These are phyloP conservation scores for Polylopha cassiicola DNA, from an alignment of 2,888 invertebrate genomes.

Conservation along the genomic window DNA sequence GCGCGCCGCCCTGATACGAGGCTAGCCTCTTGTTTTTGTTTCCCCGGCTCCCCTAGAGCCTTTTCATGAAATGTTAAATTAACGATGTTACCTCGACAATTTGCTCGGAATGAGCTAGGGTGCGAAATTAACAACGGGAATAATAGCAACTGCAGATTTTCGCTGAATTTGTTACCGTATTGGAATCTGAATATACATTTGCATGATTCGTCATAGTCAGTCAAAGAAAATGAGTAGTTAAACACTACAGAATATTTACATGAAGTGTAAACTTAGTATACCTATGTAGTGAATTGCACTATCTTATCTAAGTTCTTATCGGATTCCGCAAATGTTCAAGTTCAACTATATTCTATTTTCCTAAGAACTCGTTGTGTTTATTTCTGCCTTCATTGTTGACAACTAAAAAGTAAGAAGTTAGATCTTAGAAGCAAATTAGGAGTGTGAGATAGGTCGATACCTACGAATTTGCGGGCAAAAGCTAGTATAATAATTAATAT, in stretches of 20 bases:
- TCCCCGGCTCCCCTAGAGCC: constrained; percentile 33
- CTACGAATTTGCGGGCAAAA: no score
- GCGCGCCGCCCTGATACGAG: constrained; percentile 40
- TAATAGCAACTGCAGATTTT: no score
- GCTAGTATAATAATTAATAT: no score
- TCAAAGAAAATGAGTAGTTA: no score
- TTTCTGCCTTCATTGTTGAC: constrained; percentile 10
- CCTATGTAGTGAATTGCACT: constrained; percentile 4
- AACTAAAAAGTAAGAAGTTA: no score
- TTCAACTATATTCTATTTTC: no score
- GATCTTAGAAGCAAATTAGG: no score
- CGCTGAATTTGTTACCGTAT: no score
- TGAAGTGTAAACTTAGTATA: constrained; percentile 2
- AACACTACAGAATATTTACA: no score
- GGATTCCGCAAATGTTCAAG: constrained; percentile 8
- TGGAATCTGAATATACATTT: no score
- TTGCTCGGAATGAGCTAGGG: constrained; percentile 23
- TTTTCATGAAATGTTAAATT: constrained; percentile 19
- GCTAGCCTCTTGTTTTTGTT: constrained; percentile 43
- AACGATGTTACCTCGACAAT: constrained; percentile 29
- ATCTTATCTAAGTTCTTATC: constrained; percentile 20
- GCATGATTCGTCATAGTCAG: no score
- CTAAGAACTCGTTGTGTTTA: neutral
- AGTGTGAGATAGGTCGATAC: no score
- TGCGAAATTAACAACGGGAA: neutral